These are phyloP conservation scores for Cricetomys ansorgei DNA, from an alignment of 2,113 vertebrate genomes.

Conservation along the genomic window DNA sequence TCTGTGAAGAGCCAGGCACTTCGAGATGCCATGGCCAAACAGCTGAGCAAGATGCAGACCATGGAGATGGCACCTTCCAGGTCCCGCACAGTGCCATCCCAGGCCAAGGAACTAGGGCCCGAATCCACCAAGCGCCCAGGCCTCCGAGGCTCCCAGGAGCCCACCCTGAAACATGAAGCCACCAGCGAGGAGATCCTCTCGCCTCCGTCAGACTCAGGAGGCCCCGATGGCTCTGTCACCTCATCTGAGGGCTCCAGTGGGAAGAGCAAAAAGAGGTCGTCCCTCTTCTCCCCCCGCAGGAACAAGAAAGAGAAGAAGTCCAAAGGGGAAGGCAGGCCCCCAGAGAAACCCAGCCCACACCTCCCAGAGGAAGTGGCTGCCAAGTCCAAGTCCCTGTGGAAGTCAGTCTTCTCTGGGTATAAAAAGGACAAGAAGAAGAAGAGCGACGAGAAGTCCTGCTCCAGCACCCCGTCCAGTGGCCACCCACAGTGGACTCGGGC, in stretches of 20 bases:
- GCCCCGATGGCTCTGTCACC: constrained; percentile 92
- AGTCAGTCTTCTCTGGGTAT: constrained; percentile 97
- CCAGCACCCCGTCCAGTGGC: constrained; percentile 94
- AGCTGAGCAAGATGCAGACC: constrained; percentile 95
- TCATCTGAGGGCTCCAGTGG: constrained; percentile 94
- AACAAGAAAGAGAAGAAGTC: constrained; percentile 98
- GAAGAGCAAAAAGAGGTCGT: constrained; percentile 96
- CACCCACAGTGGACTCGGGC: constrained; percentile 93
- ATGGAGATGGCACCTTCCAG: constrained; percentile 87
- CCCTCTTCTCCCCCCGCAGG: constrained; percentile 97
- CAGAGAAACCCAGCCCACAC: constrained; percentile 84
- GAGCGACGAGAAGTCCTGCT: constrained; percentile 91
- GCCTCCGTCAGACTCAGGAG: constrained; percentile 82
- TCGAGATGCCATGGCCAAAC: constrained; percentile 96
- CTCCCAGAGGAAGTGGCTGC: constrained; percentile 88
- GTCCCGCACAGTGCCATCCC: constrained; percentile 80
- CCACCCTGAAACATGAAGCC: constrained; percentile 86
- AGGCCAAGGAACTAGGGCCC: constrained; percentile 81
- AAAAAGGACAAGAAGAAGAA: constrained; percentile 99
- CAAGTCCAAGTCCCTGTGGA: constrained; percentile 97
- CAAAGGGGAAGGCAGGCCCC: constrained; percentile 91
- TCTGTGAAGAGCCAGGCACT: constrained; percentile 95
- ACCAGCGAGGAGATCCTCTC: constrained; percentile 89
- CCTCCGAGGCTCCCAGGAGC: constrained; percentile 86
- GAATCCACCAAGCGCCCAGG: constrained; percentile 84